Conservation (phyloP, 2,888 invertebrate species). For the Eristalinus sepulchralis region DNA sequence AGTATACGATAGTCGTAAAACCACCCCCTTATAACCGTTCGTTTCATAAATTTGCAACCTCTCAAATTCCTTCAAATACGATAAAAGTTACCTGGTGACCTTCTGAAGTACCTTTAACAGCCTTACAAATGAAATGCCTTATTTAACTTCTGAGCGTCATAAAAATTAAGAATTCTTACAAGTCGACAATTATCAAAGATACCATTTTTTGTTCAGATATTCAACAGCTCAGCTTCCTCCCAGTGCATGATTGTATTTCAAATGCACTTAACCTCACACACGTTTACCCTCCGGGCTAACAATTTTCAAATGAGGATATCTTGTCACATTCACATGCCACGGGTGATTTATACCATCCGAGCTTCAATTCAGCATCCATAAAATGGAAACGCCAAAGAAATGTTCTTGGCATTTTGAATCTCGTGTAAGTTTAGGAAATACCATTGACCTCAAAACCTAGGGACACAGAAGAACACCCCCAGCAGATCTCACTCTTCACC, state of each 20-base stretch:
- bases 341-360: constrained; percentile 41
- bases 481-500: not conserved
- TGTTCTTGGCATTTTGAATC: constrained; percentile 42
- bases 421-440: constrained; percentile 53
- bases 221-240: not conserved
- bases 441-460: constrained; percentile 66
- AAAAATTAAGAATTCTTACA: not conserved
- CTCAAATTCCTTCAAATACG: too few species aligned
- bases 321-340: constrained; percentile 35
- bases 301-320: constrained; percentile 38
- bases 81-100: too few species aligned
- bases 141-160: not conserved
- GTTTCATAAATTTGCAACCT: too few species aligned
- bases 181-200: constrained; percentile 20
- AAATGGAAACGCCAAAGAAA: constrained; percentile 4
- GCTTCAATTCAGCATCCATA: constrained; percentile 20
- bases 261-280: constrained; percentile 52
- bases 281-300: not conserved
- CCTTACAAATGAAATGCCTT: not conserved
- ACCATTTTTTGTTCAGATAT: constrained; percentile 20
- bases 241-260: not conserved
- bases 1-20: too few species aligned
- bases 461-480: constrained; percentile 32
- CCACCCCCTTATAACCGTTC: too few species aligned
- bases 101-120: too few species aligned